Conservation (phyloP, 2,113 vertebrate genomes). For the Lepisosteus oculatus region DNA sequence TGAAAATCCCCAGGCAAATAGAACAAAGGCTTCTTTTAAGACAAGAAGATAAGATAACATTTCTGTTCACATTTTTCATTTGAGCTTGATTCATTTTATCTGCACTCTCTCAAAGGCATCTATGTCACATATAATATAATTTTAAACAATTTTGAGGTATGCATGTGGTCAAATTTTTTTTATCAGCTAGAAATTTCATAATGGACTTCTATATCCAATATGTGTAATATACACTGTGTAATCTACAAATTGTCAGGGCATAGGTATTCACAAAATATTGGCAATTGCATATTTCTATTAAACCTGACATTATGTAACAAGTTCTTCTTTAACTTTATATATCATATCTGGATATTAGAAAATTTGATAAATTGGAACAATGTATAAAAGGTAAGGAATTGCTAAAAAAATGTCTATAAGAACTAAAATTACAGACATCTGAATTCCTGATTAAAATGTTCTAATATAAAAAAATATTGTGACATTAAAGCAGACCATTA, state of each 20-base stretch:
- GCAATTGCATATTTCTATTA: not conserved
- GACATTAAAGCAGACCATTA: too few species aligned
- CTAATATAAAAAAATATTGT: too few species aligned
- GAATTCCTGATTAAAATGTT: too few species aligned
- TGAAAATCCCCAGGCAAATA: not conserved
- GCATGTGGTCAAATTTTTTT: conserved; percentile 8
- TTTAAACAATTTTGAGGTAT: conserved; percentile 13
- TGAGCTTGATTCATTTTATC: conserved; percentile 1
- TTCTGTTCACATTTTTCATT: conserved; percentile 3
- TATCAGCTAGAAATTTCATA: conserved; percentile 8
- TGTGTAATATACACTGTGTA: not conserved
- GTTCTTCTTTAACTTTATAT: not conserved
- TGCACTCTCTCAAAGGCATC: not conserved
- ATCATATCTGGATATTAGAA: too few species aligned
- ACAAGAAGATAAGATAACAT: conserved; percentile 16
- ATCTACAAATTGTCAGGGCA: not conserved
- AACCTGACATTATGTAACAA: not conserved
- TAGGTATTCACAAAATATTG: not conserved
- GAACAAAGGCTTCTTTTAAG: conserved; percentile 14
- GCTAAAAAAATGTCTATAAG: too few species aligned
- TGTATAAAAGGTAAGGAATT: too few species aligned
- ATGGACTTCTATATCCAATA: not conserved
- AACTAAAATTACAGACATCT: too few species aligned
- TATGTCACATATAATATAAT: not conserved
- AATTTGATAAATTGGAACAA: too few species aligned